Evolutionary conservation across 2,797 vertebrate genomes (phyloP).

Genomic region (Mormyrops boulengeri): DNA sequence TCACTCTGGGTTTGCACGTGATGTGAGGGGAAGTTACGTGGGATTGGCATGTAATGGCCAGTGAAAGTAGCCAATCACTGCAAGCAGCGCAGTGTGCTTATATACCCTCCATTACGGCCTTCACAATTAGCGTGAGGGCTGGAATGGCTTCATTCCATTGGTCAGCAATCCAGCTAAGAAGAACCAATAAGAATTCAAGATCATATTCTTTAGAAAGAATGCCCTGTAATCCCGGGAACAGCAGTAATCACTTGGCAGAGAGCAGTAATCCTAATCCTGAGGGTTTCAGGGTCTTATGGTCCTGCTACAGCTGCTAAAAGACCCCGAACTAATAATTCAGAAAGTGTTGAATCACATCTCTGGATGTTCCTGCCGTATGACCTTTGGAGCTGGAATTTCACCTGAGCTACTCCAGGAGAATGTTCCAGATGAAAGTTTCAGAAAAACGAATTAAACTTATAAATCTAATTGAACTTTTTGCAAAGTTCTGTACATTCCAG

Average conservation of each 20-base stretch:
- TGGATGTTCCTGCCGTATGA: not conserved
- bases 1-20: not conserved
- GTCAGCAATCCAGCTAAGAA: not conserved
- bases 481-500: not conserved
- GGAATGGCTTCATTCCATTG: not conserved
- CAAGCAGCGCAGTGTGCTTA: not conserved
- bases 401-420: not conserved
- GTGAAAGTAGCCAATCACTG: not conserved
- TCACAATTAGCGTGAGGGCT: not conserved
- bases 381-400: not conserved
- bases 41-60: not conserved
- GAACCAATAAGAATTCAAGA: not conserved
- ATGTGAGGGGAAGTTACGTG: not conserved
- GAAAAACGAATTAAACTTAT: not conserved
- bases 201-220: not conserved
- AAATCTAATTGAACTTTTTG: not conserved
- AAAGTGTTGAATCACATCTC: not conserved
- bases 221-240: not conserved
- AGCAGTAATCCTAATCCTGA: not conserved
- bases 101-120: not conserved
- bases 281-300: not conserved
- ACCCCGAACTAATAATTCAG: not conserved
- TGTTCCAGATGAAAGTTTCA: not conserved
- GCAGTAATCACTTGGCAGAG: not conserved
- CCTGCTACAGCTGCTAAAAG: not conserved